phyloP scores from a whole-genome alignment of 2,797 vertebrate species.

The Aulostomus chinensis region DNA sequence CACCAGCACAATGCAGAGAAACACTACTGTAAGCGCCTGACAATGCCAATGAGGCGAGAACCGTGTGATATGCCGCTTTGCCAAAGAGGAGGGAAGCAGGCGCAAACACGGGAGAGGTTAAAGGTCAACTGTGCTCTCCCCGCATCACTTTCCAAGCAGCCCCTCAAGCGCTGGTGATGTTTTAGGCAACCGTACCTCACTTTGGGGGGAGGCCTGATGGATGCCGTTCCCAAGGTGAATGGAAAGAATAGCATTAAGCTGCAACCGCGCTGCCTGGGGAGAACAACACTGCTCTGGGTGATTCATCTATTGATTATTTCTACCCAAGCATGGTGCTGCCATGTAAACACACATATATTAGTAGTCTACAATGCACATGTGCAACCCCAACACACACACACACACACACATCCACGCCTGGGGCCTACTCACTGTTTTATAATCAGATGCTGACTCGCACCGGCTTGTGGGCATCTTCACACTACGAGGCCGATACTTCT shows the following conservation, averaged over 20 bases:
- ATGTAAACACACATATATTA: conserved; percentile 80
- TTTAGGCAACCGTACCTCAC: conserved; percentile 93
- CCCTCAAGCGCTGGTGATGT: conserved; percentile 94
- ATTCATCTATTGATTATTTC: conserved; percentile 97
- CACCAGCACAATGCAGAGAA: conserved; percentile 71
- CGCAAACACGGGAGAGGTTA: conserved; percentile 83
- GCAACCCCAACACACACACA: conserved; percentile 49
- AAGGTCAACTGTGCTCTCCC: conserved; percentile 86
- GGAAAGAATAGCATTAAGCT: conserved; percentile 78
- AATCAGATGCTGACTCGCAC: conserved; percentile 61
- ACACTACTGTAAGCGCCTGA: conserved; percentile 71
- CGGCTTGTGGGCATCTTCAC: conserved; percentile 61
- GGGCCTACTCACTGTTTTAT: conserved; percentile 58
- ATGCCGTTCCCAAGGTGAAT: conserved; percentile 86
- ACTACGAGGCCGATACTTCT: conserved; percentile 57
- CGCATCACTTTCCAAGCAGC: conserved; percentile 94
- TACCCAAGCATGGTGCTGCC: conserved; percentile 71
- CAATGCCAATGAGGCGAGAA: conserved; percentile 72
- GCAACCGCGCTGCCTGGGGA: conserved; percentile 67
- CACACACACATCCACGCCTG: conserved; percentile 45
- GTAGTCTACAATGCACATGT: conserved; percentile 52
- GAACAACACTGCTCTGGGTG: conserved; percentile 87
- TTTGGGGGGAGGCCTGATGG: conserved; percentile 80
- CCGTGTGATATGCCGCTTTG: conserved; percentile 70
- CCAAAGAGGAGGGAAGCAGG: conserved; percentile 71